These are phyloP conservation scores for Zosterops japonicus DNA, from an alignment of 2,113 vertebrate genomes.

Conservation along the genomic window DNA sequence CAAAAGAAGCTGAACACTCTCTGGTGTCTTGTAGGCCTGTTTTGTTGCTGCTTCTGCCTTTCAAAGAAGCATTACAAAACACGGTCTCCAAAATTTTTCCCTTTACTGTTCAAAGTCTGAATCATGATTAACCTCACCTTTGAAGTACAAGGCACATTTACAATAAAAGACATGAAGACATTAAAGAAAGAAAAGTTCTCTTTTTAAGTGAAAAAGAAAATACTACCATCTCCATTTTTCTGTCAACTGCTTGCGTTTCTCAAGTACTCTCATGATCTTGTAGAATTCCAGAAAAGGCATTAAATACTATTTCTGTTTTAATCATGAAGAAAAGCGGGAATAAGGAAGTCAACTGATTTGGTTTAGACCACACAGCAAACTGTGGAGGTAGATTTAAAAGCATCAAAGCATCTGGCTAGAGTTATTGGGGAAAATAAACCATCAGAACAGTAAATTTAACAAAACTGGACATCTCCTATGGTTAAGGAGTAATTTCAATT, in stretches of 20 bases:
- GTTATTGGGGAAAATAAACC: background rate
- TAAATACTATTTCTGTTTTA: background rate
- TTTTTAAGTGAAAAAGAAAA: background rate
- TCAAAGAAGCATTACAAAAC: background rate
- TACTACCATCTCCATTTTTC: background rate
- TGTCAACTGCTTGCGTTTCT: background rate
- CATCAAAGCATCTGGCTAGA: background rate
- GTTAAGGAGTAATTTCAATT: background rate
- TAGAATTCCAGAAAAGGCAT: background rate
- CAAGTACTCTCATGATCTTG: background rate
- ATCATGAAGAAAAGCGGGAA: background rate
- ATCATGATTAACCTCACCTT: background rate
- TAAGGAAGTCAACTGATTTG: background rate
- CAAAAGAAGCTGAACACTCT: background rate
- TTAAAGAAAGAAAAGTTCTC: background rate
- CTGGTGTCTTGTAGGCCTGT: background rate
- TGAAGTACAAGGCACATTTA: background rate
- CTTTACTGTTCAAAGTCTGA: background rate
- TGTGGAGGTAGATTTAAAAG: background rate
- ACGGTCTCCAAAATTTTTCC: background rate
- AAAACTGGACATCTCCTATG: background rate
- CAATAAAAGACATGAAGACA: background rate
- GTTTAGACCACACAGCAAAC: background rate
- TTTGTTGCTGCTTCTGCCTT: background rate
- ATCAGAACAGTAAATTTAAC: background rate